Percentiles rank a stretch among this genome's conserved stretches.
These are phyloP conservation scores for Carassius gibelio DNA, from an alignment of 2,113 vertebrate genomes.

Conservation along the genomic window DNA sequence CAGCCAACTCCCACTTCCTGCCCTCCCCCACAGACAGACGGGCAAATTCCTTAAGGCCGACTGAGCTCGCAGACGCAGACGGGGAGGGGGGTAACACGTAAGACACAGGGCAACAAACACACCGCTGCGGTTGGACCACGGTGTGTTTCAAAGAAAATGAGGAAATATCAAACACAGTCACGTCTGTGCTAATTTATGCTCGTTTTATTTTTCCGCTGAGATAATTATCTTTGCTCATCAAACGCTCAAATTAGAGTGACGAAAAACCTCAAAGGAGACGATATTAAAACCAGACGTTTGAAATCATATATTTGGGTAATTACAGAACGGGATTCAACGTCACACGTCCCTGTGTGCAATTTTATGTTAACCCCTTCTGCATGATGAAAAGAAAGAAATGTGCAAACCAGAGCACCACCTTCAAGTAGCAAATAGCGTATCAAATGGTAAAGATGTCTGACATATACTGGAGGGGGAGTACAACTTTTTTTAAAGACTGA, in stretches of 20 bases:
- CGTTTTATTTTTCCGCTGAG: slow-evolving; percentile 17
- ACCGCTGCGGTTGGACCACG: background rate
- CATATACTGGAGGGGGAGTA: too few species aligned
- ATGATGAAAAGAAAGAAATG: background rate
- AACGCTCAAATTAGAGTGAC: slow-evolving; percentile 31
- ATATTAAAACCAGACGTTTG: slow-evolving; percentile 42
- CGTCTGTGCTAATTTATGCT: slow-evolving; percentile 10
- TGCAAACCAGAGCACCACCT: background rate
- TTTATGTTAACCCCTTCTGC: slow-evolving; percentile 24
- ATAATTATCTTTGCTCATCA: slow-evolving; percentile 36
- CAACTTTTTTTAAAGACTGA: background rate
- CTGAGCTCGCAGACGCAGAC: slow-evolving; percentile 37
- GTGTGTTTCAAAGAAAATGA: background rate
- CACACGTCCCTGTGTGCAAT: slow-evolving; percentile 5
- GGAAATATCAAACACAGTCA: background rate
- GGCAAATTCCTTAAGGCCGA: slow-evolving; percentile 49
- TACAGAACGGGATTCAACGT: slow-evolving; percentile 35
- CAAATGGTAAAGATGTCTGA: too few species aligned
- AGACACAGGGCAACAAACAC: slow-evolving; percentile 27
- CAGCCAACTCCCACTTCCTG: slow-evolving; percentile 50
- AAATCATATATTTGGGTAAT: slow-evolving; percentile 49
- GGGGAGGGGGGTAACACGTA: background rate
- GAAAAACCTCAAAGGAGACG: slow-evolving; percentile 28
- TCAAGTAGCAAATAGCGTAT: background rate
- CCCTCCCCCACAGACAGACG: slow-evolving; percentile 45